Evolutionary conservation across 2,113 vertebrate genomes (phyloP).

Genomic region (Upupa epops): DNA sequence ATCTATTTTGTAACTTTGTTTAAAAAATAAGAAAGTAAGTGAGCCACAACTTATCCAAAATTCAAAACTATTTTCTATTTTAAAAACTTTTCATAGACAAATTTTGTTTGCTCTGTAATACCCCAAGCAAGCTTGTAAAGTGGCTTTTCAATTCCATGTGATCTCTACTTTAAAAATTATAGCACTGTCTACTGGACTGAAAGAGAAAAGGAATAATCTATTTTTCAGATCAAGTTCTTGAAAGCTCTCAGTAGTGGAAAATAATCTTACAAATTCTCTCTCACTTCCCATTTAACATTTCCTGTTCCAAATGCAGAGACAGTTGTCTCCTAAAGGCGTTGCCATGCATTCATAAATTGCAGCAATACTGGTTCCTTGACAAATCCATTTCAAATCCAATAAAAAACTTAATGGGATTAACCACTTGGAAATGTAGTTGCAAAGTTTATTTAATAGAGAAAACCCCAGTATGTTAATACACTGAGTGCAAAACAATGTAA

Average conservation of each 20-base stretch:
- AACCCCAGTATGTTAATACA: neutral
- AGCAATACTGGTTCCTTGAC: slow-evolving; percentile 14
- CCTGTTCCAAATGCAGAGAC: neutral
- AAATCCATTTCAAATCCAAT: slow-evolving; percentile 45
- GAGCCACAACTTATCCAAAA: neutral
- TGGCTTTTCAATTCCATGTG: neutral
- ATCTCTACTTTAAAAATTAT: slow-evolving; percentile 12
- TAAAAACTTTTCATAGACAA: neutral
- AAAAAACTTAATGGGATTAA: slow-evolving; percentile 31
- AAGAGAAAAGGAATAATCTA: slow-evolving; percentile 44
- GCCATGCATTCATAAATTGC: slow-evolving; percentile 8
- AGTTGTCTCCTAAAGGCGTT: slow-evolving; percentile 14
- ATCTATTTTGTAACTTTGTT: slow-evolving; percentile 37
- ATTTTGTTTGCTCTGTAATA: neutral
- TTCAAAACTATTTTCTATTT: slow-evolving; percentile 33
- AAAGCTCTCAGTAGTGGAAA: slow-evolving; percentile 15
- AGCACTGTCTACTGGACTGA: neutral
- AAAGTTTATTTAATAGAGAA: neutral
- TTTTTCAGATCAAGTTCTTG: slow-evolving; percentile 56
- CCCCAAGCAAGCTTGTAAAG: slow-evolving; percentile 15
- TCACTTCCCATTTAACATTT: slow-evolving; percentile 37
- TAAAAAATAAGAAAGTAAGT: neutral
- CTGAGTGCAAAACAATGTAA: neutral
- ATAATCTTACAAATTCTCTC: slow-evolving; percentile 30
- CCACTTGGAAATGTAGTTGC: neutral